Evolutionary conservation across 2,113 vertebrate genomes (phyloP).

Genomic region (Rhineura floridana): DNA sequence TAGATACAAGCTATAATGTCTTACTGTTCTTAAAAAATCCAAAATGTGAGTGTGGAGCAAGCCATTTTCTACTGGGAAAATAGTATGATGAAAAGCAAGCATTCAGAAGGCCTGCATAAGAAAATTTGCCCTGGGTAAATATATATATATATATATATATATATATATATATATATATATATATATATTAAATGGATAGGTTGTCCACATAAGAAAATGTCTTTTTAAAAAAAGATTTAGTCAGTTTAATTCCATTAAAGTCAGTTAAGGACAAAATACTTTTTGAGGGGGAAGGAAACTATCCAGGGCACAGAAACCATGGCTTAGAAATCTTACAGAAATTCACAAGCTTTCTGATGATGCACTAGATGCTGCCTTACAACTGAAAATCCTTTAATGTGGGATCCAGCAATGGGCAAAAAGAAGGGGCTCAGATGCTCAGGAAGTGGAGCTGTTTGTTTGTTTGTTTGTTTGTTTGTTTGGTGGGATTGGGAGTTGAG

Average conservation of each 20-base stretch:
- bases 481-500: too few species aligned
- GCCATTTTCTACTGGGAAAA: neutral
- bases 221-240: neutral
- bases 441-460: neutral
- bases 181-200: neutral
- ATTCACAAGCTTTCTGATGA: neutral
- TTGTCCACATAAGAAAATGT: neutral
- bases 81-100: too few species aligned
- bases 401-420: neutral
- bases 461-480: too few species aligned
- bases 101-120: neutral
- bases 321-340: neutral
- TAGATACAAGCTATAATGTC: too few species aligned
- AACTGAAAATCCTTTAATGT: neutral
- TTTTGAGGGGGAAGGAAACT: neutral
- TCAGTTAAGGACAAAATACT: neutral
- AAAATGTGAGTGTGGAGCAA: neutral
- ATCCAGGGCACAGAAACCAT: neutral
- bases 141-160: neutral
- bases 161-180: neutral
- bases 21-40: neutral
- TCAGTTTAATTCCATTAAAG: neutral
- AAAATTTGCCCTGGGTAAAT: neutral
- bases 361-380: neutral
- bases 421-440: neutral